Percentiles rank a stretch among this genome's conserved stretches.
These are phyloP conservation scores for Acanthis flammea DNA, from an alignment of 2,797 vertebrate species.

Conservation along the genomic window DNA sequence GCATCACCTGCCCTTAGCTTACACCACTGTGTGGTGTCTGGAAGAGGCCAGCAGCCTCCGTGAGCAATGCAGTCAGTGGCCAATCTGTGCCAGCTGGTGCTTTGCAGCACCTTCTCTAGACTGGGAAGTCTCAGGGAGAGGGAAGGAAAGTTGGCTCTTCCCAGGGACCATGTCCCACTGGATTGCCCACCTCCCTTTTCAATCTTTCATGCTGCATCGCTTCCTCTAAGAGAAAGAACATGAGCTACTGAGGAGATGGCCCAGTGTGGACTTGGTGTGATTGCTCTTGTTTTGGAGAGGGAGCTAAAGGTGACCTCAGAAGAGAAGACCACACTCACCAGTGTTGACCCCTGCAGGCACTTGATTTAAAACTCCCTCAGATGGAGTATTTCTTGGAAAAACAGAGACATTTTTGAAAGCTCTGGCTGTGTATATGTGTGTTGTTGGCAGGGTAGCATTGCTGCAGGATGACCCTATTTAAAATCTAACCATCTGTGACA, in stretches of 20 bases:
- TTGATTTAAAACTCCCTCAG: background rate
- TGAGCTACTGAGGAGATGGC: background rate
- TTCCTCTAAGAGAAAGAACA: background rate
- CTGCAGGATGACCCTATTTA: background rate
- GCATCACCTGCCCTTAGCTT: background rate
- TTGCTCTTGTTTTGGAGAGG: background rate
- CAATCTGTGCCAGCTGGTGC: background rate
- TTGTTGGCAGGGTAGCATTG: background rate
- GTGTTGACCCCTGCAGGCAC: background rate
- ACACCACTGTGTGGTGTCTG: background rate
- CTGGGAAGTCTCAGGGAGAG: background rate
- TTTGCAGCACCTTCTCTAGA: background rate
- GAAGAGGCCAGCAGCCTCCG: background rate
- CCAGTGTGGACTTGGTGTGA: background rate
- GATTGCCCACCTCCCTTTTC: background rate
- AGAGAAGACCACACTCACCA: background rate
- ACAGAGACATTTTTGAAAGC: background rate
- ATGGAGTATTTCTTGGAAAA: background rate
- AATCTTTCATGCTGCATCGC: background rate
- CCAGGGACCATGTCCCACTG: background rate
- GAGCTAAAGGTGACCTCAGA: background rate
- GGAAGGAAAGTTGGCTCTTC: background rate
- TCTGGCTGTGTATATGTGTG: background rate
- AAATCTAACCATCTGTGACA: background rate
- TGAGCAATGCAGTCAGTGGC: accelerated